Percentiles rank a stretch among this genome's conserved stretches.
Evolutionary conservation across 2,113 vertebrate species (phyloP).

Genomic region (Pedetes capensis): DNA sequence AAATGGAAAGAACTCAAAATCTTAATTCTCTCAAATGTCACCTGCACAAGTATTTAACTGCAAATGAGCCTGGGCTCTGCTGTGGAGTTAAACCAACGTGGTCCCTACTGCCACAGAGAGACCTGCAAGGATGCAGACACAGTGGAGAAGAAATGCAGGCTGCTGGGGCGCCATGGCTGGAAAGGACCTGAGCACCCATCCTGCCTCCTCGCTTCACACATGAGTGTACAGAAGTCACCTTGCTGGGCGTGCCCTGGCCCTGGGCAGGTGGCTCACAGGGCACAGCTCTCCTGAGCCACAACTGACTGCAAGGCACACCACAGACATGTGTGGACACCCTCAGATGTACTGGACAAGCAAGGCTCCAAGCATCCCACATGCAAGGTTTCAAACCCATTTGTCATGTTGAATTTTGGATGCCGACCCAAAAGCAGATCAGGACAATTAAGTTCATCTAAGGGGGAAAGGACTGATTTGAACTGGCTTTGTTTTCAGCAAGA

Average conservation of each 20-base stretch:
- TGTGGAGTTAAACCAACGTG: rapidly evolving
- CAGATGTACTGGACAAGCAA: rapidly evolving
- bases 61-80: background rate
- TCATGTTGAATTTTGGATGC: background rate
- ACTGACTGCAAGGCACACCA: background rate
- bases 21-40: slow-evolving; percentile 15
- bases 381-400: background rate
- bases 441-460: rapidly evolving
- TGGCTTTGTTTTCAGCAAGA: rapidly evolving
- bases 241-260: no score
- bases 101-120: rapidly evolving
- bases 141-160: rapidly evolving
- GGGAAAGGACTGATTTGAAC: background rate
- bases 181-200: background rate
- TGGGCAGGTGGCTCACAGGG: background rate
- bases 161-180: rapidly evolving
- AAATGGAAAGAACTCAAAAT: slow-evolving; percentile 54
- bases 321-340: rapidly evolving
- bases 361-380: background rate
- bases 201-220: background rate
- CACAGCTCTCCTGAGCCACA: background rate
- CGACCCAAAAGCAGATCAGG: background rate
- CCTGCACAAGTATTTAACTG: background rate
- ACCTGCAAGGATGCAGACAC: rapidly evolving
- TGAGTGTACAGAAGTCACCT: rapidly evolving